Percentiles rank a stretch among this genome's conserved stretches.
These are phyloP conservation scores for Zeus faber DNA, from an alignment of 2,113 vertebrate genomes.

Conservation along the genomic window DNA sequence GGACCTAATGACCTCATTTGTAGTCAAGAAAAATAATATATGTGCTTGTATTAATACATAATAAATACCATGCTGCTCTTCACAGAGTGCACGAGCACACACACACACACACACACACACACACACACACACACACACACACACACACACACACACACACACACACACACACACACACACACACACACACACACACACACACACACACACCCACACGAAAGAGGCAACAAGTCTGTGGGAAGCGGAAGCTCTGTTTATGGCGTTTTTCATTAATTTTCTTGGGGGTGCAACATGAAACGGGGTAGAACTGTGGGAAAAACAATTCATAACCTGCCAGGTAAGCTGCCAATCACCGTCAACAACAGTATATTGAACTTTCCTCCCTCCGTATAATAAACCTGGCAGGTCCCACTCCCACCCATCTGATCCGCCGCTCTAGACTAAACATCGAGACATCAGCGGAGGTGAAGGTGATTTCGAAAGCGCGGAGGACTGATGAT, in stretches of 20 bases:
- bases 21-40: neutral
- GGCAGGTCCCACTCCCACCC: neutral
- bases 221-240: neutral
- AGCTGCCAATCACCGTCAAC: neutral
- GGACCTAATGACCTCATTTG: too few species aligned
- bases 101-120: neutral
- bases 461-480: neutral
- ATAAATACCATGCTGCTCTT: neutral
- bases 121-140: neutral
- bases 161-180: neutral
- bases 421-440: neutral
- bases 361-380: neutral
- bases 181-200: neutral
- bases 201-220: neutral
- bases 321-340: neutral
- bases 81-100: neutral
- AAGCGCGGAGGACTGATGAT: neutral
- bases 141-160: neutral
- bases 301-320: too few species aligned
- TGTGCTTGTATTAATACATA: neutral
- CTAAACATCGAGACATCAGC: neutral
- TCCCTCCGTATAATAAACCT: neutral
- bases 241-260: neutral
- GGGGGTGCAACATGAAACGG: too few species aligned
- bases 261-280: neutral